Conservation (phyloP, 1,140 invertebrate species). For the Contarinia nasturtii region DNA sequence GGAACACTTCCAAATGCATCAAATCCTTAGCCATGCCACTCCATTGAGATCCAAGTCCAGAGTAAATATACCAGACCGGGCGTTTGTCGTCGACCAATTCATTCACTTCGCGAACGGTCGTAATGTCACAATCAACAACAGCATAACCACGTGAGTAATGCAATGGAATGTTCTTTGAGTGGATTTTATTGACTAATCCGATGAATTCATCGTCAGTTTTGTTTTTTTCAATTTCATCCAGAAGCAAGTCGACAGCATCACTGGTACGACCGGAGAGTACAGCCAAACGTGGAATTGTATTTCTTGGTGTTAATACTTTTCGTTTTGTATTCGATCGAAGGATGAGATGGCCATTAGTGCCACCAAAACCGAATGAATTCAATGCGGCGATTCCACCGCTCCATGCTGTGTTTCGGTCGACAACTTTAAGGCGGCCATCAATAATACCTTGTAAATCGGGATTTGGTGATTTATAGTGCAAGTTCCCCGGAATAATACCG, state of each 20-base stretch:
- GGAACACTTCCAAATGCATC: constrained; percentile 62
- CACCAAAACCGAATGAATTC: constrained; percentile 65
- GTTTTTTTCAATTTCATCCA: constrained; percentile 35
- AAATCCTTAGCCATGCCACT: constrained; percentile 76
- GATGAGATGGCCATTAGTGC: constrained; percentile 52
- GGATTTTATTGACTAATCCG: constrained; percentile 24
- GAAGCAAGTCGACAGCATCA: constrained; percentile 40
- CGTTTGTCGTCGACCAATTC: too few relatives aligned
- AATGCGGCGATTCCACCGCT: constrained; percentile 34
- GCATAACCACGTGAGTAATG: too few relatives aligned
- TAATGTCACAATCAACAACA: too few relatives aligned
- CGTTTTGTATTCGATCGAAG: constrained; percentile 32
- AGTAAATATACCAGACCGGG: too few relatives aligned
- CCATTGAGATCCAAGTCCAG: constrained; percentile 96
- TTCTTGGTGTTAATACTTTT: constrained; percentile 28
- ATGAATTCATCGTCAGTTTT: constrained; percentile 28
- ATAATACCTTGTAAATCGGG: constrained; percentile 32
- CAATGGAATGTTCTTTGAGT: too few relatives aligned
- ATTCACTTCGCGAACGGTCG: too few relatives aligned
- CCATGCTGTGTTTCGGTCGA: constrained; percentile 38
- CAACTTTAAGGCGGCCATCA: constrained; percentile 37
- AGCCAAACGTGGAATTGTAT: constrained; percentile 24
- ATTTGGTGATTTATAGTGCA: too few relatives aligned
- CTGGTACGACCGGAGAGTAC: constrained; percentile 27
- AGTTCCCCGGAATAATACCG: constrained; percentile 49